Conservation (phyloP, 1,140 invertebrate genomes). For the Temnothorax longispinosus region DNA sequence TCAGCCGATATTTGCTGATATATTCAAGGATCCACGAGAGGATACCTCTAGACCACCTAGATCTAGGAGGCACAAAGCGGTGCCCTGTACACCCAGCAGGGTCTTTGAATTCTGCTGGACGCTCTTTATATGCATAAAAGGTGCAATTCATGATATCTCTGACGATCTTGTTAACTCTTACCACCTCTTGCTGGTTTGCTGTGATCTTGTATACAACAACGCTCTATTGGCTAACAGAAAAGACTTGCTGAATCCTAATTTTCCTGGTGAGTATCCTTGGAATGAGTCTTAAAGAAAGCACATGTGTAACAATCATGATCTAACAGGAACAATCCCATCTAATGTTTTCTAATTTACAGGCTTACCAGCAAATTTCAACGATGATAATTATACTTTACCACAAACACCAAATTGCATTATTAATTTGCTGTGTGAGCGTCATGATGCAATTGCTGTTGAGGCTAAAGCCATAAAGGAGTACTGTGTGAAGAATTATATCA, state of each 20-base stretch:
- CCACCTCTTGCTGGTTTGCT: conserved; percentile 95
- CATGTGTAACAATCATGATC: neutral
- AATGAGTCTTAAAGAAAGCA: neutral
- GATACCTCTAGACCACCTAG: conserved; percentile 87
- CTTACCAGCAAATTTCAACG: conserved; percentile 60
- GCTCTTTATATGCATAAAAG: conserved; percentile 96
- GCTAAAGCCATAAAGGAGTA: conserved; percentile 96
- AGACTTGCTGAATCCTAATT: conserved; percentile 94
- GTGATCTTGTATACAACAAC: conserved; percentile 96
- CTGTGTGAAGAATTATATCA: conserved; percentile 93
- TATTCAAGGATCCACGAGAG: conserved; percentile 90
- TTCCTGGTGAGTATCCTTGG: conserved; percentile 88
- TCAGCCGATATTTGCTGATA: conserved; percentile 93
- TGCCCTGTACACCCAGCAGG: conserved; percentile 91
- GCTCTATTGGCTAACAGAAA: conserved; percentile 92
- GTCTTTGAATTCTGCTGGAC: conserved; percentile 98
- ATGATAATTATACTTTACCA: conserved; percentile 89
- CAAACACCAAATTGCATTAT: conserved; percentile 92
- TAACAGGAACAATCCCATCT: neutral
- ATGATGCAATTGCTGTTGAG: conserved; percentile 93
- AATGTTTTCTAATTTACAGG: conserved; percentile 81
- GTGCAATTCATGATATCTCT: conserved; percentile 92
- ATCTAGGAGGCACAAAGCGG: conserved; percentile 89
- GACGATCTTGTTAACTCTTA: conserved; percentile 98
- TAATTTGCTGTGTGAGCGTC: conserved; percentile 92